Evolutionary conservation across 2,113 vertebrate genomes (phyloP), one percentile per base, ranked within the genome.

Genomic region (Jacana jacana): DNA sequence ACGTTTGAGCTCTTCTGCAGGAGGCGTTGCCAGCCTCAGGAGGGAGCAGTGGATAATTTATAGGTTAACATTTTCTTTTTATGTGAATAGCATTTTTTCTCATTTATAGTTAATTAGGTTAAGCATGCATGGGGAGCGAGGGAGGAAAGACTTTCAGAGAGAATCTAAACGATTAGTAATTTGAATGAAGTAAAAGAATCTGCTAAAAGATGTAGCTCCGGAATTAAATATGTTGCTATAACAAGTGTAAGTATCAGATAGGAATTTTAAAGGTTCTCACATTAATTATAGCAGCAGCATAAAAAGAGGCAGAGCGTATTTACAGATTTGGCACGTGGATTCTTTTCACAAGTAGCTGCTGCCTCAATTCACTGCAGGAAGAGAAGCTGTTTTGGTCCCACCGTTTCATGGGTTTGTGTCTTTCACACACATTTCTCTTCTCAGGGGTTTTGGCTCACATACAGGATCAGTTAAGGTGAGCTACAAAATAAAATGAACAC

Each of bases 101-200:
- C 98, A 98, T 98, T 98, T 98, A 97, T 96, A 98, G 97, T 97
- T 98, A 98, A 98, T 98, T 98, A 98, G 97, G 97, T 98, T 98
- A 98, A 98, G 95, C 98, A 98, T 97, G 98, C 98, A 97, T 89
- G 88, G 98, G 98, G 98, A 98, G 96, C 68, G 2, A 98, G 98
- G 98, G 97, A 98, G 96, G 96, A 97, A 98, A 97, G 96, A 96
- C 93, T 98, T 98, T 97, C 96, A 95, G 97, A 94, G 93, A 98
- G 94, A 96, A 97, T 98, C 96, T 97, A 98, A 98, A 97, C 64
- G 97, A 98, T 98, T 97, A 98, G 97, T 96, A 97, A 98, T 98
- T 98, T 98, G 97, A 98, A 98, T 97, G 95, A 97, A 97, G 97
- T 95, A 96, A 97, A 97, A 96, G 95, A 96, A 97, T 89, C 83